These are phyloP conservation scores for Littorina saxatilis DNA, from an alignment of 1,140 invertebrate genomes.

Conservation along the genomic window DNA sequence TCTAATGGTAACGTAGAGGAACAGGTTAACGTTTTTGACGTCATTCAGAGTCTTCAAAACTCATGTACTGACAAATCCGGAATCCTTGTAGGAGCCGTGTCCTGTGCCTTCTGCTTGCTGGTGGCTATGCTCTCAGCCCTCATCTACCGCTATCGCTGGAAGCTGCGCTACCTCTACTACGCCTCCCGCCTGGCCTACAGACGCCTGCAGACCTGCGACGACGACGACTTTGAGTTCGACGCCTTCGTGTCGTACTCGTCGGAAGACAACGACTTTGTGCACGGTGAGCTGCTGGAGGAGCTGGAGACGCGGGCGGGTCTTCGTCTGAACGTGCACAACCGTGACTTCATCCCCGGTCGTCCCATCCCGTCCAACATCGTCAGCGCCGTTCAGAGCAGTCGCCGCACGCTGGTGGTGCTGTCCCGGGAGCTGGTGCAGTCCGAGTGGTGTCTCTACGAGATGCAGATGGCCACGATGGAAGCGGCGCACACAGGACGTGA, in stretches of 20 bases:
- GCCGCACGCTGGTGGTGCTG: conserved; percentile 81
- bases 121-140: too few species aligned
- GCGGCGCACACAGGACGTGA: conserved; percentile 39
- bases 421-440: conserved; percentile 81
- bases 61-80: conserved; percentile 32
- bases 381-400: conserved; percentile 80
- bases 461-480: conserved; percentile 72
- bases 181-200: conserved; percentile 28
- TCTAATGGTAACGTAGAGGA: conserved; percentile 17
- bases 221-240: conserved; percentile 47
- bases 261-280: conserved; percentile 47
- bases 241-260: conserved; percentile 56
- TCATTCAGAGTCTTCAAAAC: conserved; percentile 33
- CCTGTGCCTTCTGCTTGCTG: conserved; percentile 29
- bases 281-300: conserved; percentile 30
- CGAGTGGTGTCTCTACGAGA: conserved; percentile 83
- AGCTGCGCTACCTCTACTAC: conserved; percentile 44
- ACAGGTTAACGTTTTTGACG: conserved; percentile 20
- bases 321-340: conserved; percentile 56
- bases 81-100: conserved; percentile 35
- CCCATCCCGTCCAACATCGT: conserved; percentile 80
- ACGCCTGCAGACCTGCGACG: neutral
- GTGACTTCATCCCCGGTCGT: conserved; percentile 60
- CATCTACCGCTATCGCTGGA: conserved; percentile 45
- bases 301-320: conserved; percentile 43